phyloP scores from a whole-genome alignment of 1,140 invertebrate species.

The Solenopsis fugax region DNA sequence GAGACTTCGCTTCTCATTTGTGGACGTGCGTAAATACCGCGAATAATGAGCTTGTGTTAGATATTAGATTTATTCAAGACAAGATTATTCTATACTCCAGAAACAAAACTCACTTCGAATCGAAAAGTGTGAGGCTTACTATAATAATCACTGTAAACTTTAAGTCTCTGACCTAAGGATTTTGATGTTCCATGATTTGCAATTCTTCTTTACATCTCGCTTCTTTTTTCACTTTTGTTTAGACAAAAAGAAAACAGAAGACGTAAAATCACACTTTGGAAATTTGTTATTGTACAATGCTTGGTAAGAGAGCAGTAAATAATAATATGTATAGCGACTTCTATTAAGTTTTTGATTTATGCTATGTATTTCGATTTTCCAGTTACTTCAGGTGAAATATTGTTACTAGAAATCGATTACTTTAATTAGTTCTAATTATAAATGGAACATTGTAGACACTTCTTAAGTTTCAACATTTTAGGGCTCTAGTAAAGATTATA shows the following conservation, averaged over 20 bases:
- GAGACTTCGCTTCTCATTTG: conserved; percentile 42
- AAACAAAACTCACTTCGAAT: not conserved
- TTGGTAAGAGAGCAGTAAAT: not conserved
- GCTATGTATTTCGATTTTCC: not conserved
- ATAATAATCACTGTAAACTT: conserved; percentile 38
- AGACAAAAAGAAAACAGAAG: not conserved
- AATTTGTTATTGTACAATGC: not conserved
- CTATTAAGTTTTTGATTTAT: not conserved
- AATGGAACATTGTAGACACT: not conserved
- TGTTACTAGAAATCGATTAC: conserved; percentile 7
- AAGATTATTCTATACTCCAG: conserved; percentile 9
- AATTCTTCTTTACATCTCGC: conserved; percentile 1
- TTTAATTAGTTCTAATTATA: not conserved
- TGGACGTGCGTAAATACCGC: not conserved
- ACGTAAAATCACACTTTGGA: not conserved
- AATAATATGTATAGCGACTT: not conserved
- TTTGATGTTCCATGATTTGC: conserved; percentile 26
- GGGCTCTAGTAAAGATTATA: not conserved
- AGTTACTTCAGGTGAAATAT: not conserved
- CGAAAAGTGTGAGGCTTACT: not conserved
- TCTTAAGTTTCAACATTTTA: conserved; percentile 11
- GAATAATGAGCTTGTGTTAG: not conserved
- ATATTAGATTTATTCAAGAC: not conserved
- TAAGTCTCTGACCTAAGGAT: conserved; percentile 13
- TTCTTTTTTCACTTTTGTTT: not conserved